phyloP scores from a whole-genome alignment of 35 echinoderm and acorn worm species.

The Heliocidaris tuberculata region DNA sequence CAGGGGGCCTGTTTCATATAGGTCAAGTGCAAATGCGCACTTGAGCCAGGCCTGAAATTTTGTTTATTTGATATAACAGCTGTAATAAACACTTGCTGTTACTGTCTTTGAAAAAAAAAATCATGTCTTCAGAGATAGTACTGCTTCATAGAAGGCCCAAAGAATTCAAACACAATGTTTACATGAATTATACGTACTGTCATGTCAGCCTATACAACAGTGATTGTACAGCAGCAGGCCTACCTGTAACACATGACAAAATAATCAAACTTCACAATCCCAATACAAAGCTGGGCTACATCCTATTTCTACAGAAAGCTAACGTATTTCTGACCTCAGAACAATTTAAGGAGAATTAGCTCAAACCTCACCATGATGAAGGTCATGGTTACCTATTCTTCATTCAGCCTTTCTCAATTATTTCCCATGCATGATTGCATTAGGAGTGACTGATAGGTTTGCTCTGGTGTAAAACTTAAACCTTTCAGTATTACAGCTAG shows the following conservation, averaged over 20 bases:
- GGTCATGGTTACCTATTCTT: not conserved
- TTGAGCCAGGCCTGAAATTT: no score
- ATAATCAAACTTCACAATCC: not conserved
- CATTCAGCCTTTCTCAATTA: not conserved
- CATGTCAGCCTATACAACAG: no score
- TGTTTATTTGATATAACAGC: no score
- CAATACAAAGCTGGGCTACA: not conserved
- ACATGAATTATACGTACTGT: no score
- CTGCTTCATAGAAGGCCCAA: no score
- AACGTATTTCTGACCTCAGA: not conserved
- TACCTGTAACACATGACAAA: not conserved
- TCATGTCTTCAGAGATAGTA: no score
- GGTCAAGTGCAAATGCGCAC: no score
- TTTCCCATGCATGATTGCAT: not conserved
- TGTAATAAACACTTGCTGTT: no score
- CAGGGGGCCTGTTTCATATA: no score
- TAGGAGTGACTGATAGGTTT: not conserved
- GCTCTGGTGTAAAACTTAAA: not conserved
- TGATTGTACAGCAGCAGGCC: not conserved
- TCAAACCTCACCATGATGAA: not conserved
- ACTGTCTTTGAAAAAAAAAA: no score
- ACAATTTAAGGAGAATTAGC: not conserved
- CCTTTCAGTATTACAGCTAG: no score
- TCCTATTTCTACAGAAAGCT: not conserved
- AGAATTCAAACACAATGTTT: no score